These are phyloP conservation scores for Phoxinus dragarum DNA, from an alignment of 2,797 vertebrate genomes.

Conservation along the genomic window DNA sequence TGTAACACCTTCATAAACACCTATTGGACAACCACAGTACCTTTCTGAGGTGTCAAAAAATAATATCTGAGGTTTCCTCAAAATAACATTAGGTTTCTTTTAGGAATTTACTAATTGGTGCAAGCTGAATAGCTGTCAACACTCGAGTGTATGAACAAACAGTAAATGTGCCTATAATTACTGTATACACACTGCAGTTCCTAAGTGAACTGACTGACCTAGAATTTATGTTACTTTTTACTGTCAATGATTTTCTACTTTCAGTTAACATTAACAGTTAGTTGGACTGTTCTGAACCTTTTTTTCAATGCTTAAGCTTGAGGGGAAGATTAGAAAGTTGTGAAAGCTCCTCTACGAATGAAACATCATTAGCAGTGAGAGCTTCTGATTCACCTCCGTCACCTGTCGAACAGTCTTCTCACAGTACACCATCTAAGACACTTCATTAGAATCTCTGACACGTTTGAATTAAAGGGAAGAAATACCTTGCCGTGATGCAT, in stretches of 20 bases:
- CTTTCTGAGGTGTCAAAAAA: no score
- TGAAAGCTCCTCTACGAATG: neutral
- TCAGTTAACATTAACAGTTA: neutral
- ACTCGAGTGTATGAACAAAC: no score
- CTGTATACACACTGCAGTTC: neutral
- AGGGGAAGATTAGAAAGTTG: neutral
- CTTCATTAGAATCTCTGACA: neutral
- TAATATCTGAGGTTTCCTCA: no score
- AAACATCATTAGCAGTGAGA: neutral
- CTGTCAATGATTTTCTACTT: neutral
- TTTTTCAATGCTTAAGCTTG: neutral
- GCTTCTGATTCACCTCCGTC: neutral
- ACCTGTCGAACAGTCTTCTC: neutral
- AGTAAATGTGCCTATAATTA: neutral
- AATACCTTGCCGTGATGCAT: neutral
- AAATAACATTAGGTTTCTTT: no score
- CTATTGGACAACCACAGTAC: neutral
- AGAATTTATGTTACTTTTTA: neutral
- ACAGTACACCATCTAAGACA: neutral
- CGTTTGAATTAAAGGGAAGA: neutral
- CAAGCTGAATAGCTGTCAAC: neutral
- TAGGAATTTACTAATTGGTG: no score
- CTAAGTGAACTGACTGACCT: neutral
- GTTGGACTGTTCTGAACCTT: neutral
- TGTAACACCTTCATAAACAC: neutral